Percentiles rank a stretch among this genome's conserved stretches.
Conservation (phyloP, 2,888 invertebrate species). For the Philereme vetulata region DNA sequence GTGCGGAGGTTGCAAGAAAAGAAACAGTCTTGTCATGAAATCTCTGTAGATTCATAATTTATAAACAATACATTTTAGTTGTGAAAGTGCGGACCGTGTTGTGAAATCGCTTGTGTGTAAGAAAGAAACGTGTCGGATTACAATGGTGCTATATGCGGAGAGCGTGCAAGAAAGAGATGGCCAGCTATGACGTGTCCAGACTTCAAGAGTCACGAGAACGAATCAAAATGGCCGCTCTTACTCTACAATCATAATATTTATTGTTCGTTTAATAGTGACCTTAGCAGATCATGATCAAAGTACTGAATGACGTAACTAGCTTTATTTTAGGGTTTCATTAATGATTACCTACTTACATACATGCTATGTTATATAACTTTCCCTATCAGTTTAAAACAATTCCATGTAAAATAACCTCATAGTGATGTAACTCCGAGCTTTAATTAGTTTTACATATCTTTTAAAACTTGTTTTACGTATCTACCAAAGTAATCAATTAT, state of each 20-base stretch:
- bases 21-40: constrained; percentile 78
- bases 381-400: constrained; percentile 50
- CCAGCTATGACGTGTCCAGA: constrained; percentile 78
- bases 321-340: constrained; percentile 49
- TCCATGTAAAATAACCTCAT: constrained; percentile 49
- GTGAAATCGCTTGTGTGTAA: constrained; percentile 83
- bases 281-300: constrained; percentile 81
- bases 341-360: constrained; percentile 30
- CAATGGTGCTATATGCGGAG: constrained; percentile 84
- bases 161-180: constrained; percentile 76
- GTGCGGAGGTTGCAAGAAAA: constrained; percentile 80
- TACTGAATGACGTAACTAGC: constrained; percentile 80
- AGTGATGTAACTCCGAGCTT: constrained; percentile 42
- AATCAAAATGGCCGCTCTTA: constrained; percentile 81
- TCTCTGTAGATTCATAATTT: constrained; percentile 81
- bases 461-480: constrained; percentile 5
- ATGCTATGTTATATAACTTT: constrained; percentile 26
- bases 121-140: constrained; percentile 83
- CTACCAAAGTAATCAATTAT: not conserved
- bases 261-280: constrained; percentile 81
- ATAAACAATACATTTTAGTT: constrained; percentile 80
- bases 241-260: constrained; percentile 84
- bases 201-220: constrained; percentile 80
- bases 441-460: constrained; percentile 45
- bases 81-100: constrained; percentile 83